These are phyloP conservation scores for Harmothoe impar DNA, from an alignment of 2,888 invertebrate species.

Conservation along the genomic window DNA sequence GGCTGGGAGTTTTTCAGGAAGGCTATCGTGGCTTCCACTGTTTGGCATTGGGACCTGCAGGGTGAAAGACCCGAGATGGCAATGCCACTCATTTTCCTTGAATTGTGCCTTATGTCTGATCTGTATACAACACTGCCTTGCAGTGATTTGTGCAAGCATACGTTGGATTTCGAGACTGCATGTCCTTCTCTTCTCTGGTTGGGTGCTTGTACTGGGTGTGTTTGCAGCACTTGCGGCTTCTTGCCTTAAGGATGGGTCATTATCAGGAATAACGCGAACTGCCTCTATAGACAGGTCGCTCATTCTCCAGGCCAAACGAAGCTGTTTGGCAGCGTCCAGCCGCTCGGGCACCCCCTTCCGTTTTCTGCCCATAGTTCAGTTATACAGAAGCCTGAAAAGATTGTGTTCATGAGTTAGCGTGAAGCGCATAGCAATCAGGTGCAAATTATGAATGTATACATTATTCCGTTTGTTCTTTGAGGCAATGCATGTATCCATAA, in stretches of 20 bases:
- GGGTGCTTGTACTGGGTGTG: constrained; percentile 32
- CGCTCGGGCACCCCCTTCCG: constrained; percentile 76
- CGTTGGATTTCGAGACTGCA: not conserved
- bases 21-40: not conserved
- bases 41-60: constrained; percentile 63
- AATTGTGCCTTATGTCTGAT: constrained; percentile 64
- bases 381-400: not conserved
- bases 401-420: not conserved
- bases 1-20: constrained; percentile 69
- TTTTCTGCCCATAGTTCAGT: constrained; percentile 76
- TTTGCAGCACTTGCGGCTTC: constrained; percentile 51
- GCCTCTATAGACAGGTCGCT: constrained; percentile 70
- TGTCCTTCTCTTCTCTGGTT: constrained; percentile 57
- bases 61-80: constrained; percentile 70
- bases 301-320: constrained; percentile 79
- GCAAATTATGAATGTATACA: too few species aligned
- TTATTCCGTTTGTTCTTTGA: too few species aligned
- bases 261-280: constrained; percentile 70
- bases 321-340: constrained; percentile 75
- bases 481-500: too few species aligned
- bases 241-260: constrained; percentile 68
- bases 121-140: constrained; percentile 73
- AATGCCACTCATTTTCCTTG: constrained; percentile 70
- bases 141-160: constrained; percentile 66
- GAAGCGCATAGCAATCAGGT: not conserved